A percentile compares a stretch with the other conserved stretches of the same genome.
Conservation (phyloP, 1,140 invertebrate species). For the Harpegnathos saltator region DNA sequence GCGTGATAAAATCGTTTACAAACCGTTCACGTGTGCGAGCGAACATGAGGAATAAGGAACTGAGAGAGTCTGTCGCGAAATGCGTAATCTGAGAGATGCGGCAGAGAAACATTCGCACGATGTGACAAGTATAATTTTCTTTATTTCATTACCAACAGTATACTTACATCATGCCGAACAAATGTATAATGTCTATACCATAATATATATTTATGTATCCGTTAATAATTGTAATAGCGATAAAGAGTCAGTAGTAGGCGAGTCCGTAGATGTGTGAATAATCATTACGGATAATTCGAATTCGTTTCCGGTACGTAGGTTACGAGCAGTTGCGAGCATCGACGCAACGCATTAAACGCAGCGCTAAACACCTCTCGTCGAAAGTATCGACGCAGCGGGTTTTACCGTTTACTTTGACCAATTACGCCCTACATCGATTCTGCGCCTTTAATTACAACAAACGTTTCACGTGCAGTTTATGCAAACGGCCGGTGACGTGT, state of each 20-base stretch:
- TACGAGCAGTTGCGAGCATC: not conserved
- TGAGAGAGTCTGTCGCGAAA: no score
- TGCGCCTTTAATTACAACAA: conserved; percentile 13
- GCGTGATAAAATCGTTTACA: not conserved
- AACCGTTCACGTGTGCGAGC: not conserved
- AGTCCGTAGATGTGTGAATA: conserved; percentile 77
- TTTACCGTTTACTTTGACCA: conserved; percentile 34
- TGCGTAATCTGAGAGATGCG: no score
- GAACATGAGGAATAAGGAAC: not conserved
- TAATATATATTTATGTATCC: conserved; percentile 76
- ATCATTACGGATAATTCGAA: conserved; percentile 75
- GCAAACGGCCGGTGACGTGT: not conserved
- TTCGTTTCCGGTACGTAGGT: conserved; percentile 47
- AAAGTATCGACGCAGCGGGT: conserved; percentile 1
- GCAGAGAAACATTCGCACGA: no score
- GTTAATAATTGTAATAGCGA: conserved; percentile 78
- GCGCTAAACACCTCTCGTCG: not conserved
- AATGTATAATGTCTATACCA: conserved; percentile 80
- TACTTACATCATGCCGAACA: conserved; percentile 79
- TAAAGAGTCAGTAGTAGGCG: conserved; percentile 79
- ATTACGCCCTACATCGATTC: not conserved
- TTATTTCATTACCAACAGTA: conserved; percentile 82
- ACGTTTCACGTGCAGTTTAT: conserved; percentile 1
- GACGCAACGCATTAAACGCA: not conserved
- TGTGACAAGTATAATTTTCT: conserved; percentile 80